Base-by-base conservation (phyloP, 2,797 vertebrate genomes). In the Cygnus olor region DNA sequence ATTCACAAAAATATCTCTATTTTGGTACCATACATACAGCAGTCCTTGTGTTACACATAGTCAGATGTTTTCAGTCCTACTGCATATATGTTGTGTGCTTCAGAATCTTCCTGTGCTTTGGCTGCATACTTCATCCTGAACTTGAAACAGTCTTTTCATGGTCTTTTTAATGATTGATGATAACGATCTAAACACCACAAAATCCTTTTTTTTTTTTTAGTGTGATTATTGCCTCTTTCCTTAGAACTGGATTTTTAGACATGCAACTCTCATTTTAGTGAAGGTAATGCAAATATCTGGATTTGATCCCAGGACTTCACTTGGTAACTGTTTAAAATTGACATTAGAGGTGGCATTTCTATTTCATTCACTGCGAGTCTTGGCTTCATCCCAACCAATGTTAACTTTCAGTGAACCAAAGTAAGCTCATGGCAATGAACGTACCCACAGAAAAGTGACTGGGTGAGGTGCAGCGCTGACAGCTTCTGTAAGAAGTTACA, bases 21-120 rank as follows among this genome's bases (percentile, higher is more conserved):
- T 70, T 21, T 57, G 38, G 81, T 57, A 47, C 58, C 4, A 3
- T n/a, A 25, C 0, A 0, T 80, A 2, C 42, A 71, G 10, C 22
- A 22, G 60, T 30, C 25, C 16, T 85, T 66, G 61, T 76, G 19
- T 45, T 61, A 42, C 5, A 53, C 15, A 2, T 16, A 73, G 38
- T 68, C 21, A 51, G 22, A 44, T 51, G 28, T 42, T 77, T 53
- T 34, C 28, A 63, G 6, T 54, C 27, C 69, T 74, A 10, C 14
- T 56, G 7, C 8, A 2, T 45, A 10, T 27, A 6, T 40, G 12
- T 61, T 57, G 42, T 36, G 13, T 79, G 19, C 53, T 71, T 71
- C 17, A 28, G 36, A 61, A 30, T 71, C 19, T 71, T 79, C 32
- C 19, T 72, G 57, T 54, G 38, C 58, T 80, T 63, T 54, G 54